Evolutionary conservation across 2,113 vertebrate genomes (phyloP), one percentile per base, ranked within the genome.

Genomic region (Eulemur rufifrons): DNA sequence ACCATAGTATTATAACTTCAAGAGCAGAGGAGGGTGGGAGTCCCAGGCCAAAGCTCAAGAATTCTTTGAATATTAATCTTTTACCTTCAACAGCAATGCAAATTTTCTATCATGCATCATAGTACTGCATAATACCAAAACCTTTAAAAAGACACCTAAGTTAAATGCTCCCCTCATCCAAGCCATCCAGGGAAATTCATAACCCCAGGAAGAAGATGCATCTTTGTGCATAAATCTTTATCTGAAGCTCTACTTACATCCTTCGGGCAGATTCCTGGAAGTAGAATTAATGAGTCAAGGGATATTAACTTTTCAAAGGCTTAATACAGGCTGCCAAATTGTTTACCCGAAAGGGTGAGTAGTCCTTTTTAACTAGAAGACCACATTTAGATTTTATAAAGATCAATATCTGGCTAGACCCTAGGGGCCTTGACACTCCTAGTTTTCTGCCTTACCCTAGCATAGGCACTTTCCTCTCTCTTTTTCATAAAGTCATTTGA

Each of bases 241-340:
- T 68, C 76, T 87, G 78, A 37, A 89, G 63, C 54, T 83, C 47
- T 63, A 5, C 32, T 63, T 77, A 23, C 18, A 42, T 94, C 42
- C 63, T 73, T 34, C 2, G 52, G 73, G 87, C 54, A 32, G 86
- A 68, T 83, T 96, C 86, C 94, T 96, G 59, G 52, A 92, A 90
- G 82, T 4, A 20, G 59, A 96, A 89, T 73, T 37, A 66, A 77
- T 47, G 89, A 52, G 74, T 82, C 42, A 82, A 74, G 34, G 56
- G 88, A 52, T 59, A 59, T 34, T 85, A 89, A 91, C 93, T 96
- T 89, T 82, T 86, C 87, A 94, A 86, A 96, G 87, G 83, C 76
- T 69, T 81, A 25, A 66, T 8, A 50, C 10, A 94, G 69, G 50
- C 87, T 90, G 90, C 91, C 94, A 93, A 90, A 82, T 9, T 69